Base-by-base conservation (phyloP, 35 echinoderm and acorn worm species). In the Strongylocentrotus purpuratus region DNA sequence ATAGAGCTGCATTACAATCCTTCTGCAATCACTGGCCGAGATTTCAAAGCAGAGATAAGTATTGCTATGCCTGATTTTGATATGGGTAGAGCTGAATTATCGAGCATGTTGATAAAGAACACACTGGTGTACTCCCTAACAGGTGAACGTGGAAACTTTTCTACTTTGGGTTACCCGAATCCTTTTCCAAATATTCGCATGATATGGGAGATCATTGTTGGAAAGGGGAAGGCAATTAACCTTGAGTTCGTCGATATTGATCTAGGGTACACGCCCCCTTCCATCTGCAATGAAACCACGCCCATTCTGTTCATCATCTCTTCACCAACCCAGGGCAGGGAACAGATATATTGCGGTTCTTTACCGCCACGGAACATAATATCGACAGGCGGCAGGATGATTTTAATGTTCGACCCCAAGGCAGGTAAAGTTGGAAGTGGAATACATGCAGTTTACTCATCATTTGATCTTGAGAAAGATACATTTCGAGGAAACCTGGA, bases 241-340 rank as follows among this genome's bases (percentile, higher is more conserved):
- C 95, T 96, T 32, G 46, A 46, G 46, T 96, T 96, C n/a, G 31
- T 88, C 11, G 95, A 94, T 18, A 94, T 96, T 90, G 47, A 50
- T 46, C 9, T 96, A 46, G 95, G 93, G 15, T 50, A 88, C 31
- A 28, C 25, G 7, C n/a, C 91, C 25, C 33, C 70, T 59, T 60
- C 85, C 15, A 47, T 46, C 46, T 94, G 91, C 50, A 48, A 12
- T 35, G 32, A 45, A 88, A 87, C 46, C 20, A 88, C 95, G 13
- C 92, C 92, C 17, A 94, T 31, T 4, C 46, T 89, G 13, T 32
- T 71, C 45, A 17, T 88, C 33, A 88, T 87, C 7, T 47, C 31
- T 15, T 48, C 28, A 8, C 47, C 61, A 6, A 10, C 15, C 31
- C 33, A 50, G 32, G 92, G 32, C 46, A 90, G 12, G 22, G 14